Percentiles rank a stretch among this genome's conserved stretches.
Conservation (phyloP, 2,888 invertebrate species). For the Lottia gigantea region DNA sequence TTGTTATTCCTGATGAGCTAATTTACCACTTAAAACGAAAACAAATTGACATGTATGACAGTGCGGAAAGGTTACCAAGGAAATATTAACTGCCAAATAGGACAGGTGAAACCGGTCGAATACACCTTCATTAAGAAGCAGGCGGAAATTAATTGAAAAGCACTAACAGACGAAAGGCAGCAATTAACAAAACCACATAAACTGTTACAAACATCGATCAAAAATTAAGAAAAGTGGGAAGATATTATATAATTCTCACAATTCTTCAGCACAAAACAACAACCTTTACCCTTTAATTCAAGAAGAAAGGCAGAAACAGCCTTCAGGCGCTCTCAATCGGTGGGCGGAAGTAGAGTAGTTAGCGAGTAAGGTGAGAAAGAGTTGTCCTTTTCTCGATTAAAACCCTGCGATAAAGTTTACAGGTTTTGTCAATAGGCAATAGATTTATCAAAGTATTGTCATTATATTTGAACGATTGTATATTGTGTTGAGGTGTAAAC, state of each 20-base stretch:
- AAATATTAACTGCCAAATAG: too few species aligned
- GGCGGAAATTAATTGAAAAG: too few species aligned
- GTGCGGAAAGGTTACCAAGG: too few species aligned
- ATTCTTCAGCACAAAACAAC: not conserved
- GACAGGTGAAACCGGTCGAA: too few species aligned
- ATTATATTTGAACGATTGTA: not conserved
- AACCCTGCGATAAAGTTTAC: not conserved
- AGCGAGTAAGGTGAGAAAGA: not conserved
- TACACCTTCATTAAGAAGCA: too few species aligned
- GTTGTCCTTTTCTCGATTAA: not conserved
- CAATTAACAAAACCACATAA: too few species aligned
- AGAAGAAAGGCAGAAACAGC: not conserved
- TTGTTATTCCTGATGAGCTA: too few species aligned
- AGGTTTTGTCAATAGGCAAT: not conserved
- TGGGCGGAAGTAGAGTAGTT: conserved; percentile 2
- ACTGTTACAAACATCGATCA: too few species aligned
- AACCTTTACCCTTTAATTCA: not conserved
- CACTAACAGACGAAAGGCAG: too few species aligned
- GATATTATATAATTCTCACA: not conserved
- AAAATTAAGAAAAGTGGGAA: too few species aligned
- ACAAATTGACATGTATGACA: too few species aligned
- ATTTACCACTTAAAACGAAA: too few species aligned
- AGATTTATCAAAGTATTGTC: not conserved
- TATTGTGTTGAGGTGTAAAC: conserved; percentile 6
- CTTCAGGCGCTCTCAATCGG: not conserved